phyloP scores from a whole-genome alignment of 2,888 invertebrate species.

The Nesidiocoris tenuis region DNA sequence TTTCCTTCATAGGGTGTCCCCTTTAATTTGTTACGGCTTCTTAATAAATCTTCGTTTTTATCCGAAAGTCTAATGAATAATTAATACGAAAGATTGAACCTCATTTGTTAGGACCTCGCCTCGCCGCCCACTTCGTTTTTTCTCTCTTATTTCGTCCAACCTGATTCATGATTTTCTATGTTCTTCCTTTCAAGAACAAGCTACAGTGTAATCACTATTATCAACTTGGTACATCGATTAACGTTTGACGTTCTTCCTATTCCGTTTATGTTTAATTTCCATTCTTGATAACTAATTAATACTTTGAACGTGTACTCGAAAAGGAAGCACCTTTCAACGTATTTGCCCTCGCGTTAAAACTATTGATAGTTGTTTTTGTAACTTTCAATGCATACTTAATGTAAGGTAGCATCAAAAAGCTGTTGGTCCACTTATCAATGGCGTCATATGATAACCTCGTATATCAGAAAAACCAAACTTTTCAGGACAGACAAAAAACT shows the following conservation, averaged over 20 bases:
- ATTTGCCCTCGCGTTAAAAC: not conserved
- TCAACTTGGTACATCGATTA: not conserved
- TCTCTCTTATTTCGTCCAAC: not conserved
- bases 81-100: slow-evolving; percentile 27
- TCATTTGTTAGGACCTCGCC: slow-evolving; percentile 16
- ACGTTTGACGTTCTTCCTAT: not conserved
- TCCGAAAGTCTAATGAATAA: slow-evolving; percentile 18
- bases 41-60: not conserved
- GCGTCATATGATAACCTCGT: no score
- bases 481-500: no score
- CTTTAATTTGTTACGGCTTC: not conserved
- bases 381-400: not conserved
- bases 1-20: not conserved
- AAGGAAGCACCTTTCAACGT: not conserved
- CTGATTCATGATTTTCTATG: not conserved
- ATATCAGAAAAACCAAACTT: no score
- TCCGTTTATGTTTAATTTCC: not conserved
- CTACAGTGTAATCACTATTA: not conserved
- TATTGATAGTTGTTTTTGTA: not conserved
- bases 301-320: no score
- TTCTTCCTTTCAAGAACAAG: not conserved
- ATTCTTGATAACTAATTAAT: not conserved
- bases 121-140: not conserved
- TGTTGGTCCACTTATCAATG: no score
- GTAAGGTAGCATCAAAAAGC: no score